Conservation (phyloP, 2,113 vertebrate species). For the Pogona vitticeps region DNA sequence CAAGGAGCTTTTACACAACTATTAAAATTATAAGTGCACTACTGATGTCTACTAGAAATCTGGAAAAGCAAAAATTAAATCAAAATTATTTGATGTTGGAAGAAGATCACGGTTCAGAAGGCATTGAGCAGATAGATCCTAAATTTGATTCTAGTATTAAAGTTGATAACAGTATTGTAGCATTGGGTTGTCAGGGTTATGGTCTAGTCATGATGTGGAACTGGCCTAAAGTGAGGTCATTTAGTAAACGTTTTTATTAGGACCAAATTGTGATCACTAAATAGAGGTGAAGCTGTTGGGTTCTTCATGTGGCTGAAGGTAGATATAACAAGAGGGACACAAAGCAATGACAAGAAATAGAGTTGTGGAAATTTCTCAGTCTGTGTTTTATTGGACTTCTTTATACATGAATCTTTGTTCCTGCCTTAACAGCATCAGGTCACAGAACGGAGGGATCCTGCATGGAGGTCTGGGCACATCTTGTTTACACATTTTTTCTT, state of each 20-base stretch:
- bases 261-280: not conserved
- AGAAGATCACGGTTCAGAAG: not conserved
- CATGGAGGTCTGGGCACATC: too few relatives aligned
- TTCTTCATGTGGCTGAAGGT: not conserved
- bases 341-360: not conserved
- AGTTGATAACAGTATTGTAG: not conserved
- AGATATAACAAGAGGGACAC: not conserved
- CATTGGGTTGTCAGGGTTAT: not conserved
- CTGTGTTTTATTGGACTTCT: too few relatives aligned
- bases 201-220: not conserved
- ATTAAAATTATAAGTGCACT: not conserved
- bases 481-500: too few relatives aligned
- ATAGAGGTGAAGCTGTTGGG: not conserved
- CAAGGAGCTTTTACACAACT: not conserved
- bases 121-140: not conserved
- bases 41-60: constrained; percentile 9
- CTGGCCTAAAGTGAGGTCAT: not conserved
- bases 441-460: too few relatives aligned
- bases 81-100: constrained; percentile 1
- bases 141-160: not conserved
- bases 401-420: too few relatives aligned
- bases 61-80: not conserved
- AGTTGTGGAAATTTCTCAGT: too few relatives aligned
- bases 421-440: too few relatives aligned
- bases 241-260: not conserved